A percentile compares a stretch with the other conserved stretches of the same genome.
Conservation (phyloP, 2,888 invertebrate genomes). For the Calameuta pallipes region DNA sequence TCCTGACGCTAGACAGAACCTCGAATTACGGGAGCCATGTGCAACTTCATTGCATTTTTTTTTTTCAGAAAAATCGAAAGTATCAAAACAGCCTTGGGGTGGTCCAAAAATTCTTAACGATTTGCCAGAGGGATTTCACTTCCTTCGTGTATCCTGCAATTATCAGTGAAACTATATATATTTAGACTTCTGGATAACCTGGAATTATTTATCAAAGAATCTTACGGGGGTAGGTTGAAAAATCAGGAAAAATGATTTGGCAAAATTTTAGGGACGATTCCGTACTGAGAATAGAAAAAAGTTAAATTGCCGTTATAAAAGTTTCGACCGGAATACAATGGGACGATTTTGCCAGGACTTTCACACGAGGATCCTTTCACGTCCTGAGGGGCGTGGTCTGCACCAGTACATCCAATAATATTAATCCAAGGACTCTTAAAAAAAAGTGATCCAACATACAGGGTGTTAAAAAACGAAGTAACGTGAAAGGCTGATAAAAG, state of each 20-base stretch:
- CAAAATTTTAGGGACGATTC: not conserved
- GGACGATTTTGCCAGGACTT: conserved; percentile 46
- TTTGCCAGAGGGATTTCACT: not conserved
- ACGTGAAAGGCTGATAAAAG: not conserved
- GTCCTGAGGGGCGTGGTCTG: conserved; percentile 44
- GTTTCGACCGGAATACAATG: conserved; percentile 49
- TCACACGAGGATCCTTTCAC: conserved; percentile 48
- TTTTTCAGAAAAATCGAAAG: not conserved
- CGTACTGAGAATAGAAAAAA: not conserved
- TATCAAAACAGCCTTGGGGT: not conserved
- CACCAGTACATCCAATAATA: conserved; percentile 14
- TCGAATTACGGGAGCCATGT: not conserved
- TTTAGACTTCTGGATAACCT: not conserved
- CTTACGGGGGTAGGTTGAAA: not conserved
- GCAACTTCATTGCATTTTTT: not conserved
- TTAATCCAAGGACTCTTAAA: not conserved
- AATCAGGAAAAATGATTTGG: not conserved
- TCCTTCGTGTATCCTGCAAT: not conserved
- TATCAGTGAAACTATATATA: not conserved
- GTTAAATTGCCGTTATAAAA: conserved; percentile 23
- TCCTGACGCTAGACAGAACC: not conserved
- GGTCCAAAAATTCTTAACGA: not conserved
- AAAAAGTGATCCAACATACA: not conserved
- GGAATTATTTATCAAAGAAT: not conserved
- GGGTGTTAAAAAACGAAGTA: not conserved